Conservation (phyloP, 2,113 vertebrate genomes). For the Catharus fuscescens region DNA sequence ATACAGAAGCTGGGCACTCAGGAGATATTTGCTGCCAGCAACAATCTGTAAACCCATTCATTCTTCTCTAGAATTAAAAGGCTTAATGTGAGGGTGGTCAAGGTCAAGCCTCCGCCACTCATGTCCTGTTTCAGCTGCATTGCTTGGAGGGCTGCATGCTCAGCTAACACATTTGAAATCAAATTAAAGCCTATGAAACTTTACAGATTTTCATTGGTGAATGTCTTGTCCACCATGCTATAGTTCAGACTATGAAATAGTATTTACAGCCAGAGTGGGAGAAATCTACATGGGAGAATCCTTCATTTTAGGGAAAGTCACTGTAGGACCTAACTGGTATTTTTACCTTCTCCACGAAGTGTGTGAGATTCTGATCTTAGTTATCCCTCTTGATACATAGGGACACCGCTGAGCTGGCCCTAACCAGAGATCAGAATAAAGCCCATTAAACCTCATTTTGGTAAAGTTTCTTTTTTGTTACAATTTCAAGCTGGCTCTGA, state of each 20-base stretch:
- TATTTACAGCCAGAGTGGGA: background rate
- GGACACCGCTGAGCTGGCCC: background rate
- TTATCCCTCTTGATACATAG: background rate
- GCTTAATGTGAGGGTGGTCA: background rate
- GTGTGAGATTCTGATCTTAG: background rate
- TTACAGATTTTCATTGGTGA: background rate
- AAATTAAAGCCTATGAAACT: background rate
- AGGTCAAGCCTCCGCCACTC: background rate
- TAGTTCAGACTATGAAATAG: background rate
- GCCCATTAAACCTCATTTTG: background rate
- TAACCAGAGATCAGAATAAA: background rate
- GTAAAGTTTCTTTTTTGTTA: slow-evolving; percentile 10
- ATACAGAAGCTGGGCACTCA: background rate
- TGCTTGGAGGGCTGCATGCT: background rate
- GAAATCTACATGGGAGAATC: background rate
- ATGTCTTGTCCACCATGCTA: background rate
- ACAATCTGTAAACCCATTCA: background rate
- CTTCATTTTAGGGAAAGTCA: background rate
- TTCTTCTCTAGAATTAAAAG: background rate
- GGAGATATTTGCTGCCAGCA: background rate
- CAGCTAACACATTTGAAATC: background rate
- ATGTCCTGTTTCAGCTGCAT: background rate
- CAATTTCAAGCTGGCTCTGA: background rate
- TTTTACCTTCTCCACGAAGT: background rate
- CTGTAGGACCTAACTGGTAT: background rate